Base-by-base conservation (phyloP, 2,888 invertebrate genomes). In the Napeogenes inachia region DNA sequence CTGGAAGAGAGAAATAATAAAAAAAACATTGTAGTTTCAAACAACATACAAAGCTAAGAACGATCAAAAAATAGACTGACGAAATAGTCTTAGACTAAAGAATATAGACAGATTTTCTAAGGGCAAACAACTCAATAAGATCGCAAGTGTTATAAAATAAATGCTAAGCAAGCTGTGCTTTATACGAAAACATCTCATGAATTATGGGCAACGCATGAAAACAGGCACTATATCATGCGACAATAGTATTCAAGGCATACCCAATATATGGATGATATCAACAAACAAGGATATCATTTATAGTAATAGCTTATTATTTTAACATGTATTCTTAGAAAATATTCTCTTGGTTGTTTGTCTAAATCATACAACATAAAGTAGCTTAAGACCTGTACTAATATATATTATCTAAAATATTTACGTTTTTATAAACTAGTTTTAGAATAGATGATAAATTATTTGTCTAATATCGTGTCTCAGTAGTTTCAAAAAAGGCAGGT, bases 131-230 rank as follows among this genome's bases (percentile, higher is more conserved):
- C 30, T 50, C 21, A 45, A 60, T 47, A 56, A 32, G 47, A 60
- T 61, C 56, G 54, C 56, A 45, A 54, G 42, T 45, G 60, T 65
- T 59, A 54, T 60, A 58, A 56, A 64, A 64, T 60, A 65, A 79
- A 71, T 77, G 84, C 85, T 71, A 79, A 75, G 79, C 75, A 76
- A 81, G 85, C 84, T 83, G 82, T 80, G 84, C 79, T 80, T 84
- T 84, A 84, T 86, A 77, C 80, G 78, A 85, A 86, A 87, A 87
- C 87, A 87, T 76, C 71, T 74, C 63, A 72, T 86, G 81, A 87
- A 70, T 84, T 84, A 85, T 84, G 73, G 73, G 71, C 56, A 61
- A 59, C 65, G 70, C 70, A 68, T 67, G 71, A 67, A 75, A 77
- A 75, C 74, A 75, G 74, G 70, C 75, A 69, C 73, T 80, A 77